Conservation (phyloP, 2,888 invertebrate genomes). For the Drosophila mayaguana region DNA sequence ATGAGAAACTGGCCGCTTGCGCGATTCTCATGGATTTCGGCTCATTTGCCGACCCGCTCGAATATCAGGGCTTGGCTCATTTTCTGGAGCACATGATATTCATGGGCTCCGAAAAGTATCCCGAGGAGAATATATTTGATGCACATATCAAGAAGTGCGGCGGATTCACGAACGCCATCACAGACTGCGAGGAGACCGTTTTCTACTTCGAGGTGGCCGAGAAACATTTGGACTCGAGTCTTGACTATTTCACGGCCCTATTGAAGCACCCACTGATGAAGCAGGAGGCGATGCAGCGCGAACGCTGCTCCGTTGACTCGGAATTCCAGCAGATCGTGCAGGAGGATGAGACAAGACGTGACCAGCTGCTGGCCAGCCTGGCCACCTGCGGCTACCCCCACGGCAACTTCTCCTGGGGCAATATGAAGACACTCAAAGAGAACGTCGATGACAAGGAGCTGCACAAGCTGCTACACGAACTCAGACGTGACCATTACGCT, state of each 20-base stretch:
- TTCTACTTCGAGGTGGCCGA: constrained; percentile 96
- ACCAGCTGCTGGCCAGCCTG: constrained; percentile 90
- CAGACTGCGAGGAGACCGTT: constrained; percentile 94
- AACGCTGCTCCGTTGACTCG: constrained; percentile 94
- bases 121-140: constrained; percentile 94
- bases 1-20: constrained; percentile 88
- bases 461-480: constrained; percentile 90
- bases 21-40: constrained; percentile 92
- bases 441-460: constrained; percentile 88
- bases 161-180: constrained; percentile 94
- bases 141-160: constrained; percentile 93
- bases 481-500: constrained; percentile 92
- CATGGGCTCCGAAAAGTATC: constrained; percentile 96
- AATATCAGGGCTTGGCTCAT: constrained; percentile 93
- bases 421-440: constrained; percentile 90
- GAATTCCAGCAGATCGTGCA: constrained; percentile 93
- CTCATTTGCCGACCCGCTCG: constrained; percentile 91
- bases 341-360: constrained; percentile 90
- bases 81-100: constrained; percentile 96
- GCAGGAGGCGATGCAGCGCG: constrained; percentile 93
- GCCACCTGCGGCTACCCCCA: constrained; percentile 90
- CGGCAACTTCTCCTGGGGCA: constrained; percentile 94
- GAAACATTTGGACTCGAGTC: constrained; percentile 90
- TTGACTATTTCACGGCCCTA: constrained; percentile 95
- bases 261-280: constrained; percentile 94